Conservation (phyloP, 2,888 invertebrate genomes). For the Polydesmus complanatus region DNA sequence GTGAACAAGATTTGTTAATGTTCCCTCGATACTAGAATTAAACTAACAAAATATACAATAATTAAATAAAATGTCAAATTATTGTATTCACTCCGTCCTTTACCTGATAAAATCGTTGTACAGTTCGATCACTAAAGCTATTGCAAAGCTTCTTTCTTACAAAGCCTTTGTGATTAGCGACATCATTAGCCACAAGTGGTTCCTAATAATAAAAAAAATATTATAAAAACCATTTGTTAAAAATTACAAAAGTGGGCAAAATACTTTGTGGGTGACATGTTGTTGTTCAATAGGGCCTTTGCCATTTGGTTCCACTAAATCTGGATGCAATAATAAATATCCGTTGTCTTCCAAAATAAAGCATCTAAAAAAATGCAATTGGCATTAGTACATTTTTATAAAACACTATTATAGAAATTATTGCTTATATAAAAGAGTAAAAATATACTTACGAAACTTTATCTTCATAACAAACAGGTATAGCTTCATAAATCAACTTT, state of each 20-base stretch:
- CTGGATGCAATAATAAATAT: slow-evolving; percentile 74
- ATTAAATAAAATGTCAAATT: neutral
- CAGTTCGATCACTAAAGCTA: slow-evolving; percentile 67
- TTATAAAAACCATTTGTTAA: neutral
- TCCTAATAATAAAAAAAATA: slow-evolving; percentile 38
- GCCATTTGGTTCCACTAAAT: slow-evolving; percentile 43
- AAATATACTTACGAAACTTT: slow-evolving; percentile 27
- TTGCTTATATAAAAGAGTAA: neutral
- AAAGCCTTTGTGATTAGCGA: slow-evolving; percentile 68
- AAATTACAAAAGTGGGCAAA: neutral
- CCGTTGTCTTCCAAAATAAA: slow-evolving; percentile 81
- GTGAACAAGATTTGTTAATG: slow-evolving; percentile 66
- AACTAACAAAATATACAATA: slow-evolving; percentile 46
- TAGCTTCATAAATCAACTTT: slow-evolving; percentile 45
- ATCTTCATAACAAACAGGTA: slow-evolving; percentile 29
- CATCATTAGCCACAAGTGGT: slow-evolving; percentile 75
- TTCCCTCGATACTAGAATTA: slow-evolving; percentile 59
- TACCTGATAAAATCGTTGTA: slow-evolving; percentile 50
- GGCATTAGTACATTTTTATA: neutral
- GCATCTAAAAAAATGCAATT: too few species aligned
- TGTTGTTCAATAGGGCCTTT: slow-evolving; percentile 60
- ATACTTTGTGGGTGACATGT: slow-evolving; percentile 65
- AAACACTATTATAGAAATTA: neutral
- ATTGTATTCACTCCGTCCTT: slow-evolving; percentile 14
- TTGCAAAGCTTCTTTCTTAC: slow-evolving; percentile 72